Base-by-base conservation (phyloP, 1,140 invertebrate species). In the Bombus sibiricus region DNA sequence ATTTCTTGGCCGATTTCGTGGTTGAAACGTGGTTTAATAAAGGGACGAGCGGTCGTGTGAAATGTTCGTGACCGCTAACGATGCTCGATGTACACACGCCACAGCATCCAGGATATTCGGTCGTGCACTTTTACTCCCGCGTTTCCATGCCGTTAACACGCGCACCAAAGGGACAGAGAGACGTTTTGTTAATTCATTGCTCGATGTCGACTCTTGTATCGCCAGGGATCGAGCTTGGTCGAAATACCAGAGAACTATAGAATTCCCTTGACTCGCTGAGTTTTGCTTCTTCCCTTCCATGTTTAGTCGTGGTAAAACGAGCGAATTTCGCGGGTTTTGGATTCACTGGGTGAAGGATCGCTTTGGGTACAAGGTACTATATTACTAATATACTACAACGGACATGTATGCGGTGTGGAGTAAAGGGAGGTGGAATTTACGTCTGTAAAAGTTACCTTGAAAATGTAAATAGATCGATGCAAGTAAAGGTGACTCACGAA, bases 41-140 rank as follows among this genome's bases (percentile, higher is more conserved):
- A 81, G 25, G 34, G 81, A n/a, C 18, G n/a, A 59, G 57, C 39
- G 32, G 4, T 9, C 9, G 59, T 76, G 57, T 53, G 37, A 77
- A 83, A 68, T 15, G 25, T 43, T 77, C 81, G 73, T 68, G 73
- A 77, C 59, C 72, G 37, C 34, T 83, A 83, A 83, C 73, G 81
- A 83, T 34, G 72, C 72, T 25, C 41, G 34, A 4, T 34, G 41
- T 41, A 66, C 41, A 76, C 59, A 41, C 32, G 74, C 22, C 68
- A 25, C 39, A 8, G n/a, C 59, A 37, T 62, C 32, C 22, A 43
- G 22, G n/a, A 81, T 39, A 73, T 81, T 73, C 39, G 76, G 10
- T 32, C 28, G 68, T 41, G 22, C n/a, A 34, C 77, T 66, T 43
- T 47, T 47, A 9, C 12, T 18, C 25, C n/a, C 62, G 22, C 18